Percentiles rank a stretch among this genome's conserved stretches.
Evolutionary conservation across 2,113 vertebrate genomes (phyloP).

Genomic region (Ptyas mucosa): DNA sequence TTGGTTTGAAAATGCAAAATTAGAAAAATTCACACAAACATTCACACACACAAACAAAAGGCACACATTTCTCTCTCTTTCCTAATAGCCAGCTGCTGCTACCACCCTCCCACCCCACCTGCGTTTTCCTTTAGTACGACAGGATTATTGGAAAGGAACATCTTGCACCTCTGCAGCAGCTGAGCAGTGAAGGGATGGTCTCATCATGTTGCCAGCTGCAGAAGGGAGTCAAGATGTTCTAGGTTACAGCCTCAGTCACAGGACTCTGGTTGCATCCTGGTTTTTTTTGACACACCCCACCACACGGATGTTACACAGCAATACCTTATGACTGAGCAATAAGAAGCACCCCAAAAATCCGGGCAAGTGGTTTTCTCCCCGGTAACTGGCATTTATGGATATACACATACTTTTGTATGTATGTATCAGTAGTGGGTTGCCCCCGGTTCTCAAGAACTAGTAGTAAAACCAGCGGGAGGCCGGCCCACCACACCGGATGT

Average conservation of each 20-base stretch:
- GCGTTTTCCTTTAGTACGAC: not conserved
- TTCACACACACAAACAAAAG: not conserved
- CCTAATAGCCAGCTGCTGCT: not conserved
- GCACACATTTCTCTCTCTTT: not conserved
- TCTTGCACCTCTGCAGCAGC: not conserved
- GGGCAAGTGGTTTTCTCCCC: not conserved
- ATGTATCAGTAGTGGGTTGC: too few species aligned
- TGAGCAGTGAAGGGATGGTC: not conserved
- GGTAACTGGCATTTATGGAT: not conserved
- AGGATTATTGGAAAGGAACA: not conserved
- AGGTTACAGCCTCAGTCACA: not conserved
- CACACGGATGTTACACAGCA: accelerated
- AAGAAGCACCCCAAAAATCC: not conserved
- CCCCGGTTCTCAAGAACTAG: too few species aligned
- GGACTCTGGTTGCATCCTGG: not conserved
- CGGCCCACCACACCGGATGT: too few species aligned
- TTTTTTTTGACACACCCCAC: not conserved
- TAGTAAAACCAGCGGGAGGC: too few species aligned
- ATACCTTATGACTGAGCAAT: not conserved
- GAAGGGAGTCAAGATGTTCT: not conserved
- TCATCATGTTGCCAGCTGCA: not conserved
- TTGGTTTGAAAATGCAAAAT: not conserved
- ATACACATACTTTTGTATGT: too few species aligned
- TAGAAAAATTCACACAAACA: not conserved
- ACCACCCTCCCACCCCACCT: not conserved